Conservation (phyloP, 2,888 invertebrate species). For the Erebia palarica region DNA sequence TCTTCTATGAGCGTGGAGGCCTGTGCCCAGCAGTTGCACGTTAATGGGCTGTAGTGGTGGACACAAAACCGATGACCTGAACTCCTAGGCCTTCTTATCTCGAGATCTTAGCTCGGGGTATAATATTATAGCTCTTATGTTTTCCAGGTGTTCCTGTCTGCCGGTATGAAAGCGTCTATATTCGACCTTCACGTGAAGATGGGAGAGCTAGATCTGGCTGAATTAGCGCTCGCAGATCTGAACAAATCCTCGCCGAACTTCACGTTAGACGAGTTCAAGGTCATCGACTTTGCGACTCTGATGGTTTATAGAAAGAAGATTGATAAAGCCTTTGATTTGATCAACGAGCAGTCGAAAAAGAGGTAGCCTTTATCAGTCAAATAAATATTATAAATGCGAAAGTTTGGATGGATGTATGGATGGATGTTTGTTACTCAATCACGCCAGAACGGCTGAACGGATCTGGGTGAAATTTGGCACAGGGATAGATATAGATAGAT, state of each 20-base stretch:
- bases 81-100: no score
- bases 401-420: no score
- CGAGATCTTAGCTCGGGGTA: no score
- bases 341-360: slow-evolving; percentile 75
- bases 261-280: slow-evolving; percentile 84
- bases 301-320: slow-evolving; percentile 77
- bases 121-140: background rate
- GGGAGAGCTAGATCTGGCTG: slow-evolving; percentile 80
- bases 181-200: slow-evolving; percentile 83
- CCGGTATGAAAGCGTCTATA: slow-evolving; percentile 85
- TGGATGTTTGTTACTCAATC: no score
- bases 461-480: no score
- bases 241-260: slow-evolving; percentile 79
- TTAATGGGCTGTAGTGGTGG: no score
- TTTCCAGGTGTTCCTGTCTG: slow-evolving; percentile 77
- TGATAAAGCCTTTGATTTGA: slow-evolving; percentile 69
- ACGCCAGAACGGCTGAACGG: no score
- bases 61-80: no score
- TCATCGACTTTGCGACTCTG: slow-evolving; percentile 84
- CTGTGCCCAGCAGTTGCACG: no score
- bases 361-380: slow-evolving; percentile 56
- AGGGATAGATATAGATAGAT: no score
- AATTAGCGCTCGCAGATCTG: slow-evolving; percentile 76
- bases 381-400: no score
- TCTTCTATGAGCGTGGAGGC: no score